Conservation (phyloP, 2,797 vertebrate genomes). For the Hyperoplus immaculatus region DNA sequence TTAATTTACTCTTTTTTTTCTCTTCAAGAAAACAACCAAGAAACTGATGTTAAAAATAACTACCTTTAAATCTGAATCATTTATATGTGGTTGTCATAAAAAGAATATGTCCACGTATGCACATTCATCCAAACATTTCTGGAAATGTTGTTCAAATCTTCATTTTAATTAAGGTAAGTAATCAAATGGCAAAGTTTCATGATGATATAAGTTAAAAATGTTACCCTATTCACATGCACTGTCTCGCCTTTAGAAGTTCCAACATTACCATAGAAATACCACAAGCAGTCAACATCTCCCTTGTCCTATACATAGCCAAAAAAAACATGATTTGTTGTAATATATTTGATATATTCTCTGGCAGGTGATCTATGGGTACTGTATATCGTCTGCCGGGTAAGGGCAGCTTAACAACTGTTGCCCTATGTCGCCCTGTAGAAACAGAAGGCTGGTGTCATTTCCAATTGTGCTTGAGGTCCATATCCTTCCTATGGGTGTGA, state of each 20-base stretch:
- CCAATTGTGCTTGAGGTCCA: constrained; percentile 38
- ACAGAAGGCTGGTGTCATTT: constrained; percentile 59
- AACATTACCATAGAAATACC: neutral
- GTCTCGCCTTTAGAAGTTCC: neutral
- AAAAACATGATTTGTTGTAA: neutral
- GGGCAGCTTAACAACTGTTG: neutral
- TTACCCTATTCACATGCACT: too few relatives aligned
- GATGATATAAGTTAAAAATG: too few relatives aligned
- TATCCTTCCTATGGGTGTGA: constrained; percentile 16
- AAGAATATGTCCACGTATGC: neutral
- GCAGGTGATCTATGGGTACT: neutral
- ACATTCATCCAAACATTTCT: too few relatives aligned
- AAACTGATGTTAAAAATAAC: neutral
- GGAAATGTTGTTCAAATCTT: too few relatives aligned
- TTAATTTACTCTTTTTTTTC: neutral
- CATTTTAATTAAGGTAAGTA: too few relatives aligned
- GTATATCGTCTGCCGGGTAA: constrained; percentile 2
- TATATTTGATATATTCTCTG: neutral
- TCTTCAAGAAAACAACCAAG: neutral
- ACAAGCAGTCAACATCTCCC: neutral
- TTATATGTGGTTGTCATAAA: neutral
- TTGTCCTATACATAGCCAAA: neutral
- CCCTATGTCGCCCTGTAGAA: neutral
- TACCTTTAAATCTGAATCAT: neutral
- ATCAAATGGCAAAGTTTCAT: too few relatives aligned